phyloP scores from a whole-genome alignment of 2,797 vertebrate species.

The Poliocrania exsul region DNA sequence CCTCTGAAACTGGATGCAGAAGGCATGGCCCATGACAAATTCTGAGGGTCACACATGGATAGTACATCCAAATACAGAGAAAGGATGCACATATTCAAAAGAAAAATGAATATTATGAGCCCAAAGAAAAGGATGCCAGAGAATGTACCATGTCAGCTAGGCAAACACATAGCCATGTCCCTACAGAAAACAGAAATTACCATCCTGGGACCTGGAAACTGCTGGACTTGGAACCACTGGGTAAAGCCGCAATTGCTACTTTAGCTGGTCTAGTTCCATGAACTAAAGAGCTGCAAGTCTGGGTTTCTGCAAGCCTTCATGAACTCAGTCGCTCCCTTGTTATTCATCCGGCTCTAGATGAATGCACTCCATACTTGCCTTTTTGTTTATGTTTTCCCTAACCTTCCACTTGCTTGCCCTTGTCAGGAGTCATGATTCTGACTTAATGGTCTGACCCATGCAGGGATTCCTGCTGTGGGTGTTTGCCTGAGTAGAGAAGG shows the following conservation, averaged over 20 bases:
- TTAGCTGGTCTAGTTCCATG: neutral
- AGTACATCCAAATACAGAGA: neutral
- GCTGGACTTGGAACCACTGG: neutral
- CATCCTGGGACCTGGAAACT: neutral
- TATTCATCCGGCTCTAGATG: neutral
- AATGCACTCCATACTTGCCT: neutral
- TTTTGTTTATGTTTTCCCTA: neutral
- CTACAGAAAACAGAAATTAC: neutral
- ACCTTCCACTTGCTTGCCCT: neutral
- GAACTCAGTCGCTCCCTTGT: neutral
- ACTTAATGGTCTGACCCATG: neutral
- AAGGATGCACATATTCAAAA: neutral
- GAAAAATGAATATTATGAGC: neutral
- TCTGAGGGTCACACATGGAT: neutral
- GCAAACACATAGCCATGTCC: neutral
- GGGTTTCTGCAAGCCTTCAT: neutral
- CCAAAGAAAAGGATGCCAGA: neutral
- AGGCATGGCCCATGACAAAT: neutral
- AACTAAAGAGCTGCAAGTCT: neutral
- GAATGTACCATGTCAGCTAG: neutral
- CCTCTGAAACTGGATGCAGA: neutral
- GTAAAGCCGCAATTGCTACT: neutral
- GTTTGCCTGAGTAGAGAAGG: accelerated
- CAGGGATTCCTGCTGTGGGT: neutral
- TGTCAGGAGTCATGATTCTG: neutral